Evolutionary conservation across 1,140 invertebrate species (phyloP).

Genomic region (Trichonephila inaurata): DNA sequence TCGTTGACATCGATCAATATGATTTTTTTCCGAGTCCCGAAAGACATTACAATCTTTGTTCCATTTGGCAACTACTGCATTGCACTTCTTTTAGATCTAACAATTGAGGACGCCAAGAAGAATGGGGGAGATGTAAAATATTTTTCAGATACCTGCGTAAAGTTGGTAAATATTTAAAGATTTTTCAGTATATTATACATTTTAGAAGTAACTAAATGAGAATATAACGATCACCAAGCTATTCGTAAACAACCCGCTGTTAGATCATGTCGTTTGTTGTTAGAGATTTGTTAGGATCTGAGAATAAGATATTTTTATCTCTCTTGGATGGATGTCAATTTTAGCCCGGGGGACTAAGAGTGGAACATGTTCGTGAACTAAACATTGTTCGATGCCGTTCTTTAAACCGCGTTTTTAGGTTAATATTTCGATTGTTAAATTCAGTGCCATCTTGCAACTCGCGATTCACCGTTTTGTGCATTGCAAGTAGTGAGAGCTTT

Average conservation of each 20-base stretch:
- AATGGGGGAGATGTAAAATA: background rate
- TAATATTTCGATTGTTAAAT: background rate
- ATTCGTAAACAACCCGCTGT: slow-evolving; percentile 16
- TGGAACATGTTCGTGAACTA: slow-evolving; percentile 60
- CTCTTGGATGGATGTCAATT: slow-evolving; percentile 69
- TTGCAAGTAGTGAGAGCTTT: background rate
- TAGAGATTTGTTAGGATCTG: background rate
- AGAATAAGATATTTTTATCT: slow-evolving; percentile 72
- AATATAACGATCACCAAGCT: background rate
- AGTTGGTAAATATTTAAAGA: background rate
- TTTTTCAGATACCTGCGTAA: background rate
- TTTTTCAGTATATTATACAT: background rate
- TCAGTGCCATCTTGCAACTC: background rate
- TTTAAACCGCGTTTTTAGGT: background rate
- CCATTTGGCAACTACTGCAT: slow-evolving; percentile 31
- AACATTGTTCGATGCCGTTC: slow-evolving; percentile 54
- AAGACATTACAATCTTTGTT: slow-evolving; percentile 24
- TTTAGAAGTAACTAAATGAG: background rate
- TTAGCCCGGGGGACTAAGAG: slow-evolving; percentile 40
- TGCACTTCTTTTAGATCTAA: slow-evolving; percentile 20
- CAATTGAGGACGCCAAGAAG: background rate
- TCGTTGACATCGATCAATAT: slow-evolving; percentile 16
- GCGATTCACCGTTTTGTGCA: background rate
- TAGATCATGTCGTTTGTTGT: slow-evolving; percentile 27
- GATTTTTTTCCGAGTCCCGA: slow-evolving; percentile 19